Conservation (phyloP, 2,888 invertebrate species). For the Mythimna ferrago region DNA sequence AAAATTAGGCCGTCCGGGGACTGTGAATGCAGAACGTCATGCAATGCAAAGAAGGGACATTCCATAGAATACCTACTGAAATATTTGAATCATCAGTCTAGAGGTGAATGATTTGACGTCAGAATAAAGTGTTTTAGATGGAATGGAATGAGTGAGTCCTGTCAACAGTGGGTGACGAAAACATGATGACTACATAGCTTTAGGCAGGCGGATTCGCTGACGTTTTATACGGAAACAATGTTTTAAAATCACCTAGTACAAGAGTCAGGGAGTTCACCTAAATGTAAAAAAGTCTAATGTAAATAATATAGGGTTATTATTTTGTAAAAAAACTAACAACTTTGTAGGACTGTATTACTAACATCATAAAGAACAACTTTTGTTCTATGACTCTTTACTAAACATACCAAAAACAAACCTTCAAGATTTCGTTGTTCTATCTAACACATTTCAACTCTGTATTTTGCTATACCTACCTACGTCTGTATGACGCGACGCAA, state of each 20-base stretch:
- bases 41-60: constrained; percentile 13
- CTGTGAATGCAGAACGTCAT: constrained; percentile 20
- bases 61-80: neutral
- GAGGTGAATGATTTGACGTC: constrained; percentile 18
- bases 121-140: neutral
- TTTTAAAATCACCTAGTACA: neutral
- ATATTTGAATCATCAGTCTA: constrained; percentile 31
- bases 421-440: too few species aligned
- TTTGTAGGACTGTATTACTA: too few species aligned
- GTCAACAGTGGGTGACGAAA: neutral
- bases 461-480: too few species aligned
- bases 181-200: neutral
- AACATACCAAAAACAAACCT: too few species aligned
- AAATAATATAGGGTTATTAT: too few species aligned
- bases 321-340: too few species aligned
- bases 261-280: too few species aligned
- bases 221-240: neutral
- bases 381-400: too few species aligned
- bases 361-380: too few species aligned
- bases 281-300: too few species aligned
- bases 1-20: constrained; percentile 26
- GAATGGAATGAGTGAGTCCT: neutral
- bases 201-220: neutral
- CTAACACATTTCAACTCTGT: too few species aligned
- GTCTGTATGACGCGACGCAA: too few species aligned